A percentile compares a stretch with the other conserved stretches of the same genome.
Evolutionary conservation across 2,888 invertebrate species (phyloP).

Genomic region (Melanargia galathea): DNA sequence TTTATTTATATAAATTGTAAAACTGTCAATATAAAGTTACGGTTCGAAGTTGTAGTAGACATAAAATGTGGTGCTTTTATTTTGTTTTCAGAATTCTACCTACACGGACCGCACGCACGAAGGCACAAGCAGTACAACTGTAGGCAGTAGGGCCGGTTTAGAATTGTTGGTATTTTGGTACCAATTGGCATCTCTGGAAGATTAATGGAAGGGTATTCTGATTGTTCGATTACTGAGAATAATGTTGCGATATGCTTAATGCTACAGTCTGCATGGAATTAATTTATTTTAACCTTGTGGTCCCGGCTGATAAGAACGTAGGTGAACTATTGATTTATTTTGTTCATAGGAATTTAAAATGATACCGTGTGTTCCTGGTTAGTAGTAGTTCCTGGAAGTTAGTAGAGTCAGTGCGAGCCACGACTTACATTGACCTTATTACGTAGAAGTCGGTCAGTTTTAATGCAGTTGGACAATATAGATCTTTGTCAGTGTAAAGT

Average conservation of each 20-base stretch:
- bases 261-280: constrained; percentile 6
- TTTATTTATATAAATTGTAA: constrained; percentile 22
- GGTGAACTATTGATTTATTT: constrained; percentile 9
- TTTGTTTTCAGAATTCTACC: constrained; percentile 31
- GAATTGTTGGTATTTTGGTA: constrained; percentile 37
- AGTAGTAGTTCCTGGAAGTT: too few species aligned
- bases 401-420: too few species aligned
- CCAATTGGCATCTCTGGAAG: constrained; percentile 37
- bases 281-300: constrained; percentile 8
- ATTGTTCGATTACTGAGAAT: constrained; percentile 34
- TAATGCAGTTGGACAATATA: too few species aligned
- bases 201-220: constrained; percentile 32
- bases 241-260: constrained; percentile 11
- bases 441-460: too few species aligned
- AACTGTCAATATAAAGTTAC: constrained; percentile 17
- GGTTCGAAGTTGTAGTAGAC: constrained; percentile 28
- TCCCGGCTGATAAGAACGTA: neutral
- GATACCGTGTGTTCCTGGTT: too few species aligned
- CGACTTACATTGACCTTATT: too few species aligned
- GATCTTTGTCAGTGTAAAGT: too few species aligned
- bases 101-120: constrained; percentile 36
- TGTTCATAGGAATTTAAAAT: neutral
- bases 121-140: constrained; percentile 15
- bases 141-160: constrained; percentile 34
- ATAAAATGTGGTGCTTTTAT: constrained; percentile 27